Percentiles rank a stretch among this genome's conserved stretches.
phyloP scores from a whole-genome alignment of 2,888 invertebrate species.

The Drosophila falleni region DNA sequence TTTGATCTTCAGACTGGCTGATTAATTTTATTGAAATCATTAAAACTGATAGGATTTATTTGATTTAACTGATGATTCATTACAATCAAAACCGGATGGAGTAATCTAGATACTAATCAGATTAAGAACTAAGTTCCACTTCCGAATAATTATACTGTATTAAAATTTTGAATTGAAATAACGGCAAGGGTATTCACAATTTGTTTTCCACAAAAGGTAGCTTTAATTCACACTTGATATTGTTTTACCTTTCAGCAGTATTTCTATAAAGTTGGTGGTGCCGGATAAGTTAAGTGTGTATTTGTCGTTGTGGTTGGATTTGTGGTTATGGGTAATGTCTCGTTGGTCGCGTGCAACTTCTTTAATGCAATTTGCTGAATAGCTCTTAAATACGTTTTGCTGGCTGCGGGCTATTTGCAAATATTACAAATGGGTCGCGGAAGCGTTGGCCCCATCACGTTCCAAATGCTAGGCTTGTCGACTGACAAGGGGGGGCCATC shows the following conservation, averaged over 20 bases:
- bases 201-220: neutral
- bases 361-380: conserved; percentile 72
- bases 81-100: neutral
- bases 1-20: neutral
- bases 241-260: conserved; percentile 72
- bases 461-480: conserved; percentile 58
- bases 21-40: neutral
- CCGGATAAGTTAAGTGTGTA: conserved; percentile 17
- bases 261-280: conserved; percentile 32
- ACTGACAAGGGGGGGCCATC: neutral
- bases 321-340: conserved; percentile 35
- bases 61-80: neutral
- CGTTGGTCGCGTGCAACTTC: conserved; percentile 76
- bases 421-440: conserved; percentile 74
- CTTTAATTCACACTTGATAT: neutral
- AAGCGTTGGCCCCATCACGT: conserved; percentile 73
- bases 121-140: no score
- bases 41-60: neutral
- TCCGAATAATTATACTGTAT: no score
- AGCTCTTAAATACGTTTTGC: conserved; percentile 78
- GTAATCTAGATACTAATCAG: neutral
- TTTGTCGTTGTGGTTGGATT: conserved; percentile 19
- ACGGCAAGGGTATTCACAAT: conserved; percentile 15
- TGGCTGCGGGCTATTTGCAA: conserved; percentile 53
- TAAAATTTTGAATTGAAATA: no score